Conservation (phyloP, 2,113 vertebrate genomes). For the Columba janthina region DNA sequence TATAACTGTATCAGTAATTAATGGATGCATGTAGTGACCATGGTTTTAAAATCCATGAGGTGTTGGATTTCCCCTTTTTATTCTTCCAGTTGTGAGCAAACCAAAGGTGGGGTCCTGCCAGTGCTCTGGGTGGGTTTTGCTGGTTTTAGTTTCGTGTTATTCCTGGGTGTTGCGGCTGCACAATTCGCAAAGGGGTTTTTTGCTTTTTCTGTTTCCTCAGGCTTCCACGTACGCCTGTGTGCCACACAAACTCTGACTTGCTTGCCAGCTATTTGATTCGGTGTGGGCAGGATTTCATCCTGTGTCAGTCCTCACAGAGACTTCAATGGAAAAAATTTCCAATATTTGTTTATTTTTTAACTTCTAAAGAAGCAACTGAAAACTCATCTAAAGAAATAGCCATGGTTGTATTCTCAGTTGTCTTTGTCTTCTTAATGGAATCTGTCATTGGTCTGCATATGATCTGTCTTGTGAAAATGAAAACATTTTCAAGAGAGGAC, state of each 20-base stretch:
- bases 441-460: not conserved
- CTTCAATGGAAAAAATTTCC: not conserved
- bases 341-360: not conserved
- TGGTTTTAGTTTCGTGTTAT: not conserved
- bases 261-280: not conserved
- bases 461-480: not conserved
- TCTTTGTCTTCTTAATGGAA: not conserved
- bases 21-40: not conserved
- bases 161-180: not conserved
- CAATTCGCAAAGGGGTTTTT: not conserved
- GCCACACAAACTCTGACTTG: not conserved
- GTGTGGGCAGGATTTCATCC: not conserved
- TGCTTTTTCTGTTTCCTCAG: not conserved
- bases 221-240: not conserved
- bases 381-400: not conserved
- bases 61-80: not conserved
- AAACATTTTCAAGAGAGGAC: not conserved
- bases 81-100: not conserved
- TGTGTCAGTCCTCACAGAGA: not conserved
- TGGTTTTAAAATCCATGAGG: not conserved
- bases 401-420: rapidly evolving
- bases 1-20: no score
- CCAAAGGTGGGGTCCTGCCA: not conserved
- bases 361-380: not conserved
- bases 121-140: not conserved